These are phyloP conservation scores for Aphis gossypii DNA, from an alignment of 1,140 invertebrate species.

Conservation along the genomic window DNA sequence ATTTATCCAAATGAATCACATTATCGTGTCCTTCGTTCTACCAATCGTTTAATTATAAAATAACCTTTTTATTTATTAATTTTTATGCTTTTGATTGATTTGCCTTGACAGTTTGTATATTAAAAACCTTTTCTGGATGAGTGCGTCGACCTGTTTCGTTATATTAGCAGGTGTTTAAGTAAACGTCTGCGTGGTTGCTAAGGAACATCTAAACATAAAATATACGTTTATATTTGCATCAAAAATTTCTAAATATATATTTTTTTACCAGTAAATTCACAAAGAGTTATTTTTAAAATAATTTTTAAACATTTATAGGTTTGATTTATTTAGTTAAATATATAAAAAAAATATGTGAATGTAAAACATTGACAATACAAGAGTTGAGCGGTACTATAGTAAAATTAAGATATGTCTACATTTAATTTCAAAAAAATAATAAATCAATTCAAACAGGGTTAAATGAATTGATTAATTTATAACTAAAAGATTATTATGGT, in stretches of 20 bases:
- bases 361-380: not conserved
- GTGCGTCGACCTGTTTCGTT: slow-evolving; percentile 38
- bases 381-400: not conserved
- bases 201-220: slow-evolving; percentile 35
- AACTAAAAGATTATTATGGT: not conserved
- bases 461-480: not conserved
- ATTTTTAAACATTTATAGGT: not conserved
- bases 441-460: not conserved
- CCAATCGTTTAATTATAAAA: slow-evolving; percentile 13
- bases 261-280: not conserved
- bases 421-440: not conserved
- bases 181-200: slow-evolving; percentile 38
- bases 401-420: not conserved
- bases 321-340: not conserved
- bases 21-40: not conserved
- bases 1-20: not conserved
- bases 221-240: not conserved
- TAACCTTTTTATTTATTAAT: not conserved
- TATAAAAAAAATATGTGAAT: not conserved
- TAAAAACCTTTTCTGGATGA: slow-evolving; percentile 18
- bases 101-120: not conserved
- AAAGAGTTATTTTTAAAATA: not conserved
- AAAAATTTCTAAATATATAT: not conserved
- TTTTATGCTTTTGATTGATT: slow-evolving; percentile 22
- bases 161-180: slow-evolving; percentile 31